Conservation (phyloP, 2,888 invertebrate genomes). For the Pachycephus smyrnensis region DNA sequence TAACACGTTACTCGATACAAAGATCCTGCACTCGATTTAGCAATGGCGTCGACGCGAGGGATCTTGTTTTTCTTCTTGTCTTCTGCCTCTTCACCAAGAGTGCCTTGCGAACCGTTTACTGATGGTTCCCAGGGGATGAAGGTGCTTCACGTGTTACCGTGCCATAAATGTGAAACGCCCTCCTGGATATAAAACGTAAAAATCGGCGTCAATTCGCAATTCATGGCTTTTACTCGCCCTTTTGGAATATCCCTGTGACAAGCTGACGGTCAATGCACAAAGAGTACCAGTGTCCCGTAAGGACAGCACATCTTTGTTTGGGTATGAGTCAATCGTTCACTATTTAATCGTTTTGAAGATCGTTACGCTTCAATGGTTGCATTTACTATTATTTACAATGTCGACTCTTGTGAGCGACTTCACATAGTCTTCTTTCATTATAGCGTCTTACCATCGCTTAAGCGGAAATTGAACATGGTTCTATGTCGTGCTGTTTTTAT, state of each 20-base stretch:
- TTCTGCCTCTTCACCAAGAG: background rate
- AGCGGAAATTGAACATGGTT: background rate
- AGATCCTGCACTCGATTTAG: background rate
- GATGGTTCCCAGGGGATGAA: background rate
- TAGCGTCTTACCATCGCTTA: background rate
- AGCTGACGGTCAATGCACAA: conserved; percentile 38
- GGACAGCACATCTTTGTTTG: background rate
- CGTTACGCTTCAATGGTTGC: background rate
- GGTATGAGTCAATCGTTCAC: background rate
- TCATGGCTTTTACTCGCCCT: background rate
- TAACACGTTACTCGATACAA: background rate
- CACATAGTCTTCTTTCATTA: background rate
- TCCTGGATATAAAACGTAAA: background rate
- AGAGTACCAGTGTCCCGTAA: conserved; percentile 50
- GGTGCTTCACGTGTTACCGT: background rate
- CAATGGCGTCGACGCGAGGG: background rate
- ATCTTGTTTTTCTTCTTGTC: background rate
- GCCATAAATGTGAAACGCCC: background rate
- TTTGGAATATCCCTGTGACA: background rate
- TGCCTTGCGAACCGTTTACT: background rate
- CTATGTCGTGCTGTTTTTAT: background rate
- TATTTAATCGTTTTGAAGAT: background rate
- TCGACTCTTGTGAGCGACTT: background rate
- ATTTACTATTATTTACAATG: background rate
- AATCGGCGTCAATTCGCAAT: background rate